phyloP scores from a whole-genome alignment of 2,888 invertebrate species.

The Hypena proboscidalis region DNA sequence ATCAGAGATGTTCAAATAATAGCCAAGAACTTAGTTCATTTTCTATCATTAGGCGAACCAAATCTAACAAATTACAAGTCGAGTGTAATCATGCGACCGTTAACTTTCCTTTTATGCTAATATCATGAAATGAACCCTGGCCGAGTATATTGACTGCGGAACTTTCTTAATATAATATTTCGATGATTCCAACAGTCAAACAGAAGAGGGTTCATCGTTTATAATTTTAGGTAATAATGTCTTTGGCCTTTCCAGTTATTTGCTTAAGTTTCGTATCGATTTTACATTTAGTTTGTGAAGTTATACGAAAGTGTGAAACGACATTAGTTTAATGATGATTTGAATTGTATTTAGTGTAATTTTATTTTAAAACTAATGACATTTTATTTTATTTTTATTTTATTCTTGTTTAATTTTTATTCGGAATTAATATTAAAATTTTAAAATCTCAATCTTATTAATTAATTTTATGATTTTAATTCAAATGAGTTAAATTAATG shows the following conservation, averaged over 20 bases:
- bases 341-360: slow-evolving; percentile 6
- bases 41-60: slow-evolving; percentile 33
- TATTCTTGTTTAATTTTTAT: no score
- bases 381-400: no score
- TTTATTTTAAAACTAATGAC: no score
- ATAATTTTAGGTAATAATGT: slow-evolving; percentile 52
- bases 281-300: slow-evolving; percentile 25
- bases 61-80: slow-evolving; percentile 35
- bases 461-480: no score
- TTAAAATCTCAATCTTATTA: no score
- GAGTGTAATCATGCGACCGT: slow-evolving; percentile 51
- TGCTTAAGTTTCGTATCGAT: slow-evolving; percentile 29
- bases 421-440: no score
- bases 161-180: slow-evolving; percentile 69
- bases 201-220: slow-evolving; percentile 51
- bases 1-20: slow-evolving; percentile 17
- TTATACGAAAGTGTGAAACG: slow-evolving; percentile 2
- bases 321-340: slow-evolving; percentile 2
- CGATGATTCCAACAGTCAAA: slow-evolving; percentile 62
- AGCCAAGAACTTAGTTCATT: slow-evolving; percentile 27
- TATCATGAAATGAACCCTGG: slow-evolving; percentile 53
- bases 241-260: slow-evolving; percentile 39
- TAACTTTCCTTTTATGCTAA: slow-evolving; percentile 65
- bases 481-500: no score
- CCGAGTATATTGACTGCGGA: slow-evolving; percentile 44